phyloP scores from a whole-genome alignment of 2,113 vertebrate genomes.

The Accipiter cooperii region DNA sequence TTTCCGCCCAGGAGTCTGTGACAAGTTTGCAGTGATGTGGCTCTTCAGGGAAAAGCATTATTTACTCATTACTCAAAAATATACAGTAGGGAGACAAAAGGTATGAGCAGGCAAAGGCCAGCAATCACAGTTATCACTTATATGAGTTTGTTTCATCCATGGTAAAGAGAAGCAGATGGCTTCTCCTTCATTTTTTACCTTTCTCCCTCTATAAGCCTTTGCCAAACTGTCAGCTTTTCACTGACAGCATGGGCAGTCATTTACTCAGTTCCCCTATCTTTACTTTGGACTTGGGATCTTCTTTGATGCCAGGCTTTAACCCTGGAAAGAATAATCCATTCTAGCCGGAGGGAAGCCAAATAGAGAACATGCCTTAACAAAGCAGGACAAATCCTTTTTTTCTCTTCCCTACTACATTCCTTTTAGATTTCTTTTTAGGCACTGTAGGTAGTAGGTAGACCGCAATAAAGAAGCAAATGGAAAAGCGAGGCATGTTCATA shows the following conservation, averaged over 20 bases:
- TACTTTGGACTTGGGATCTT: neutral
- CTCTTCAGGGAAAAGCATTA: neutral
- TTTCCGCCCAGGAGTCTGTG: neutral
- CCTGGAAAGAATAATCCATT: neutral
- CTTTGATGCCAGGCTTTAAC: neutral
- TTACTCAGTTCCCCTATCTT: neutral
- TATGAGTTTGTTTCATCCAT: neutral
- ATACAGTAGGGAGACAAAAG: neutral
- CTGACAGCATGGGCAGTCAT: neutral
- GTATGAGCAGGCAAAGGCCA: neutral
- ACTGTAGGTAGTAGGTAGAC: neutral
- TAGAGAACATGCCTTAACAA: neutral
- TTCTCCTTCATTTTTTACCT: neutral
- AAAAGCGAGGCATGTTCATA: neutral
- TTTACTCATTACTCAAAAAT: neutral
- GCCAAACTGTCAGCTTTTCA: neutral
- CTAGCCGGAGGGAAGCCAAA: neutral
- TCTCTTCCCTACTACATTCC: neutral
- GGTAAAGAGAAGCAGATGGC: neutral
- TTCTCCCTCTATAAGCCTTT: neutral
- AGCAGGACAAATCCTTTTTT: neutral
- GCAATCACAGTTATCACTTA: neutral
- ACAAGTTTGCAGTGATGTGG: neutral
- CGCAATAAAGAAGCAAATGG: neutral
- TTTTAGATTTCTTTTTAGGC: neutral